Base-by-base conservation (phyloP, 2,888 invertebrate genomes). In the Acrocera orbiculus region DNA sequence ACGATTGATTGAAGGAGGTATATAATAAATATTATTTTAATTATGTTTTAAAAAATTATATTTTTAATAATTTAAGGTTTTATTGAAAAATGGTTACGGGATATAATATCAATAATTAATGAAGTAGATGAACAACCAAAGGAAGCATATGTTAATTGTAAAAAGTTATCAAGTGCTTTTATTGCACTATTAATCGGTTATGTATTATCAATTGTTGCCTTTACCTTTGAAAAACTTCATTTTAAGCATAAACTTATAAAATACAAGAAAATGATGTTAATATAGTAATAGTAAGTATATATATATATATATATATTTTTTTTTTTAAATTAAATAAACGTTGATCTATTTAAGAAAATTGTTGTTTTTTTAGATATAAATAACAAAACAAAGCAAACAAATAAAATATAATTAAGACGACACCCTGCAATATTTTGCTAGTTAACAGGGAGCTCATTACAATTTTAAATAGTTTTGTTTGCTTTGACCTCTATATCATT, bases 111-210 rank as follows among this genome's bases (percentile, higher is more conserved):
- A 34, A 62, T 65, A 31, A 52, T 61, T 32, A 64, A 70, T 3
- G 61, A 63, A 0, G 73, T 70, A 47, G 73, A 69, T 46, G 64
- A 66, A 27, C 62, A 66, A 2, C 67, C 70, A 34, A 58, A 69
- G n/a, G 80, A 79, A 53, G 81, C 82, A 4, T 50, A 82, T 10
- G 79, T 85, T 67, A 74, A 78, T 56, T 62, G 83, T 44, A 68
- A 67, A 42, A 85, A 85, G 51, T 65, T 85, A 27, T 78, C 78
- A 52, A 81, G 80, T 27, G 81, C 77, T 4, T 66, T 83, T 40
- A 67, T 80, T 24, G 77, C 76, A 5, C 53, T 85, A n/a, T 66
- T 58, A 3, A 64, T 73, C 29, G 85, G 85, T 1, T 81, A 77
- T 48, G 52, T 65, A 13, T 39, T 76, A 4, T 69, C 77, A 42